Conservation (phyloP, 2,888 invertebrate genomes). For the Meandrusa payeni region DNA sequence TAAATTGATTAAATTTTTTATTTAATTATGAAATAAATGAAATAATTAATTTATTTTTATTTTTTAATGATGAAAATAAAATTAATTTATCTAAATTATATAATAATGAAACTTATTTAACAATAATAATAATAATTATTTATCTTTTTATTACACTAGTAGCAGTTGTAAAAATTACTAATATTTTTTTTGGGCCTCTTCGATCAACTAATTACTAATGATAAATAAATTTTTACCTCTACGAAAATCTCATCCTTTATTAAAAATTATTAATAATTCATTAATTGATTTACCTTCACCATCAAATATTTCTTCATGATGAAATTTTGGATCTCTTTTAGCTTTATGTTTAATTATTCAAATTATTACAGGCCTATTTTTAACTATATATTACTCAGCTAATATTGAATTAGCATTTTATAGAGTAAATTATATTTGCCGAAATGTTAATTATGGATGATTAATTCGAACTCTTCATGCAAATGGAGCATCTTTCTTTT, state of each 20-base stretch:
- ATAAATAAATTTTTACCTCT: too few species aligned
- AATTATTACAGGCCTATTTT: constrained; percentile 84
- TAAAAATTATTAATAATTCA: constrained; percentile 82
- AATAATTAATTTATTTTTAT: constrained; percentile 58
- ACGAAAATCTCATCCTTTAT: constrained; percentile 62
- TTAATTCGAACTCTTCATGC: constrained; percentile 84
- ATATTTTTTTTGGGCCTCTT: constrained; percentile 61
- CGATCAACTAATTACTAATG: constrained; percentile 60
- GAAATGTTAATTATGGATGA: constrained; percentile 86
- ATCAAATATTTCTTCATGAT: too few species aligned
- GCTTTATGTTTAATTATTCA: constrained; percentile 83
- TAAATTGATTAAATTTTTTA: constrained; percentile 51
- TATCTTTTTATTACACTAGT: constrained; percentile 82
- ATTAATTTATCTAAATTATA: too few species aligned
- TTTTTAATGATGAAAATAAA: too few species aligned
- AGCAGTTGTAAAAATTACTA: constrained; percentile 80
- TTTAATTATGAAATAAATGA: constrained; percentile 43
- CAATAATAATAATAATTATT: constrained; percentile 77
- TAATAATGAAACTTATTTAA: constrained; percentile 67
- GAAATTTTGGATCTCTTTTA: too few species aligned
- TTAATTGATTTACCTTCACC: constrained; percentile 82
- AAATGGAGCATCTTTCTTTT: constrained; percentile 87
- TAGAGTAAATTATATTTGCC: constrained; percentile 85
- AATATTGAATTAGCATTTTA: constrained; percentile 83
- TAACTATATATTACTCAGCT: constrained; percentile 85